Base-by-base conservation (phyloP, 2,888 invertebrate genomes). In the Thecocarcelia acutangulata region DNA sequence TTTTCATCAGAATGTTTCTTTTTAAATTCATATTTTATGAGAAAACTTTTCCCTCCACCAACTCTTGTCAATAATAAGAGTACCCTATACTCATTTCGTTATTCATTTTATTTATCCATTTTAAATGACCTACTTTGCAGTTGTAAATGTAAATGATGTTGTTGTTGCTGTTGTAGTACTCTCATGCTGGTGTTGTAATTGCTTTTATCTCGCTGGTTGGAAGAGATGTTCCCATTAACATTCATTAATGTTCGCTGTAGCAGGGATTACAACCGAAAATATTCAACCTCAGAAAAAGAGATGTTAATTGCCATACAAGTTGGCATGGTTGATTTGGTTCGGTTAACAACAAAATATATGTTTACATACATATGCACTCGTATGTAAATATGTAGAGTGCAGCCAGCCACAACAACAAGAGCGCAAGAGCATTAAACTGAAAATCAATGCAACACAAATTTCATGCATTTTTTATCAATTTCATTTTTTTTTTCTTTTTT, bases 101-200 rank as follows among this genome's bases (percentile, higher is more conserved):
- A 37, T 37, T 56, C 28, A 6, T 17, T 17, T 56, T 17, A 40
- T 58, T 56, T 40, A 24, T 54, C 21, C 33, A 72, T 54, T 63
- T 40, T 21, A 63, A 69, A 42, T 81, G 81, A 77, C 81, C 81
- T 63, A 76, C 69, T 78, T 82, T 66, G 21, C 24, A 54, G 33
- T 66, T 82, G 63, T 82, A 82, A 78, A 64, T 77, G 77, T n/a
- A n/a, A n/a, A 78, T 69, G 73, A 40, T 74, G 63, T 50, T 17
- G 17, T 6, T 42, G 9, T 40, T 48, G 40, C 33, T 40, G 21
- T 50, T 48, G 48, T 40, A 50, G 4, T 33, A 24, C 37, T 17
- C 5, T 54, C 37, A 61, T 50, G 11, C 50, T 52, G 50, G n/a
- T 52, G 52, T 19, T 68, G 44, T 24, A 59, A 40, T 54, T 61